Evolutionary conservation across 2,888 invertebrate species (phyloP).

Genomic region (Macropis europaea): DNA sequence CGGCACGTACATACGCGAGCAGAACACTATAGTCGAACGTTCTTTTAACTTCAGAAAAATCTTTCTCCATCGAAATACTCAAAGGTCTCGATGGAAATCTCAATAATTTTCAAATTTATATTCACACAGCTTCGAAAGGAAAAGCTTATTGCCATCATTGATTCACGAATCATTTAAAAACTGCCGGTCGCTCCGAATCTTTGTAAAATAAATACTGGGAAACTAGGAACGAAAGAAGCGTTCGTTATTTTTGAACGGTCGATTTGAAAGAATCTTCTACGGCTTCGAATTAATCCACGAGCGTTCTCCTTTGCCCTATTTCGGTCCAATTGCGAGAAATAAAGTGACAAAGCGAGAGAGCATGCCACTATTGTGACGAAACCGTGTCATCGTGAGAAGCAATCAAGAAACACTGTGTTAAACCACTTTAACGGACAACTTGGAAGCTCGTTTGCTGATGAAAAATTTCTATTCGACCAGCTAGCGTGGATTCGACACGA

Average conservation of each 20-base stretch:
- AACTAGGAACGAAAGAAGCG: background rate
- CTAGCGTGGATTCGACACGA: background rate
- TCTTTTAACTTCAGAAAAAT: conserved; percentile 1
- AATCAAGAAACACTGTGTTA: conserved; percentile 20
- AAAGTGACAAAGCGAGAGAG: conserved; percentile 25
- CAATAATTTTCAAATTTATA: too few species aligned
- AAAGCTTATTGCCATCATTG: too few species aligned
- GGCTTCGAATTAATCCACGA: conserved; percentile 24
- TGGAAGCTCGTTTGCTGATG: background rate
- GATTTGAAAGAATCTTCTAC: background rate
- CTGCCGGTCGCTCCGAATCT: too few species aligned
- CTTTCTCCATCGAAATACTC: background rate
- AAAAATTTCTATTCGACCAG: background rate
- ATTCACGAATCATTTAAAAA: too few species aligned
- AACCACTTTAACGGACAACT: background rate
- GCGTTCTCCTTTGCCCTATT: conserved; percentile 28
- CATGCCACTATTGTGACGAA: conserved; percentile 23
- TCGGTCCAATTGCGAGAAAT: conserved; percentile 38
- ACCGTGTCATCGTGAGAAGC: conserved; percentile 38
- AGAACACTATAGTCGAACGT: conserved; percentile 17
- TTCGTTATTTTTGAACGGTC: background rate
- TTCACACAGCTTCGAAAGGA: too few species aligned
- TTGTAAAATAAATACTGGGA: too few species aligned
- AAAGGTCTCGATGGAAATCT: too few species aligned
- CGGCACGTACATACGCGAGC: conserved; percentile 18